phyloP scores from a whole-genome alignment of 2,888 invertebrate species.

The Atrina japonica region DNA sequence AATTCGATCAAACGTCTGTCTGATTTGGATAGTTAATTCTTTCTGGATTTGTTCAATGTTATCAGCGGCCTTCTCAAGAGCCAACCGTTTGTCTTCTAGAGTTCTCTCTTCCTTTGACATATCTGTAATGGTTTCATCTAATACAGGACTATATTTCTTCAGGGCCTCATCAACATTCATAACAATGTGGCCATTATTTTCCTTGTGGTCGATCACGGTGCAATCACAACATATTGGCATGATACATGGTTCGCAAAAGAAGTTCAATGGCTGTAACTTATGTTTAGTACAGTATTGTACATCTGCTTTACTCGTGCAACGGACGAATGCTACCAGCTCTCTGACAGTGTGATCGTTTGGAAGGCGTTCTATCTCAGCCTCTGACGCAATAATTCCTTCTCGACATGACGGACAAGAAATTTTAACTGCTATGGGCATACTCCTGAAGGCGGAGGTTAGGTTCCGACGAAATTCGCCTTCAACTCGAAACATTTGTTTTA shows the following conservation, averaged over 20 bases:
- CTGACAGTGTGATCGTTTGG: conserved; percentile 75
- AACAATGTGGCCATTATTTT: conserved; percentile 69
- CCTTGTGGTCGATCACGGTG: conserved; percentile 75
- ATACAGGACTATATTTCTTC: conserved; percentile 72
- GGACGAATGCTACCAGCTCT: conserved; percentile 70
- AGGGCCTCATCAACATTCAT: conserved; percentile 75
- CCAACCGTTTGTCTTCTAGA: conserved; percentile 63
- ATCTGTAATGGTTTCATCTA: conserved; percentile 68
- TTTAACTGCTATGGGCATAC: conserved; percentile 74
- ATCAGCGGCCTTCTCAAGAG: conserved; percentile 66
- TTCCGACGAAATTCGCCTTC: conserved; percentile 74
- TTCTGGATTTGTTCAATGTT: conserved; percentile 70
- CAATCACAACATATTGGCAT: conserved; percentile 75
- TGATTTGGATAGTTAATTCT: conserved; percentile 69
- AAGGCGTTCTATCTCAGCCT: conserved; percentile 70
- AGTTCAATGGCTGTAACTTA: conserved; percentile 75
- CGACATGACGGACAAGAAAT: conserved; percentile 75
- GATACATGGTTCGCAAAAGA: conserved; percentile 77
- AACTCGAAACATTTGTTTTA: conserved; percentile 77
- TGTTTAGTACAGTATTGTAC: conserved; percentile 73
- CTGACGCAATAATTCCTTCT: conserved; percentile 69
- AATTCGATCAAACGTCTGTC: conserved; percentile 69
- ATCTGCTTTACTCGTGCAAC: conserved; percentile 66
- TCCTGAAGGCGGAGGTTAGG: conserved; percentile 71
- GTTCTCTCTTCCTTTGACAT: conserved; percentile 61